These are phyloP conservation scores for Drosophila kokeensis DNA, from an alignment of 2,888 invertebrate species.

Conservation along the genomic window DNA sequence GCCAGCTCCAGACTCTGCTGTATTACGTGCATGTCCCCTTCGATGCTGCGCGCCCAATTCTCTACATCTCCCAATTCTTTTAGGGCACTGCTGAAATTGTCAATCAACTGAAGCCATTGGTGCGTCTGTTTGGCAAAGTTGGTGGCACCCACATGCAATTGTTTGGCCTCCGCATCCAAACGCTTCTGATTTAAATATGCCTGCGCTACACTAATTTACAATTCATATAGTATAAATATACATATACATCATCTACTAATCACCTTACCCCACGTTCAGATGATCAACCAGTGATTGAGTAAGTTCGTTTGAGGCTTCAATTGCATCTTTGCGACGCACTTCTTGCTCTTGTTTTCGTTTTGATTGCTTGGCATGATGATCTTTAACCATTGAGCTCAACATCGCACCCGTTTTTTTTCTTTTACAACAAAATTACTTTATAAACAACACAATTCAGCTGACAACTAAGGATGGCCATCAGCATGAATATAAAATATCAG, in stretches of 20 bases:
- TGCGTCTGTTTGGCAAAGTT: constrained; percentile 98
- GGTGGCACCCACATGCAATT: constrained; percentile 95
- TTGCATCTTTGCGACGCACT: constrained; percentile 96
- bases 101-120: constrained; percentile 97
- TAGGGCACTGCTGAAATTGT: constrained; percentile 93
- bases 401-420: constrained; percentile 84
- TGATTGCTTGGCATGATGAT: constrained; percentile 93
- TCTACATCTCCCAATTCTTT: constrained; percentile 99
- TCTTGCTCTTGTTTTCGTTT: constrained; percentile 95
- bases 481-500: background rate
- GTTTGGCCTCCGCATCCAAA: constrained; percentile 98
- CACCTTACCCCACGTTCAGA: constrained; percentile 95
- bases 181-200: constrained; percentile 99
- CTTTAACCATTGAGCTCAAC: constrained; percentile 94
- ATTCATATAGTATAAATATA: background rate
- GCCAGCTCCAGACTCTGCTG: constrained; percentile 96
- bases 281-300: constrained; percentile 98
- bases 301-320: constrained; percentile 95
- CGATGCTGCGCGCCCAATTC: constrained; percentile 99
- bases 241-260: background rate
- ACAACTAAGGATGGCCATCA: constrained; percentile 24
- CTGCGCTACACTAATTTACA: constrained; percentile 91
- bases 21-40: constrained; percentile 97
- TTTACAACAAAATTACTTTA: background rate
- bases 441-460: constrained; percentile 87